Base-by-base conservation (phyloP, 1,140 invertebrate species). In the Monomorium pharaonis region DNA sequence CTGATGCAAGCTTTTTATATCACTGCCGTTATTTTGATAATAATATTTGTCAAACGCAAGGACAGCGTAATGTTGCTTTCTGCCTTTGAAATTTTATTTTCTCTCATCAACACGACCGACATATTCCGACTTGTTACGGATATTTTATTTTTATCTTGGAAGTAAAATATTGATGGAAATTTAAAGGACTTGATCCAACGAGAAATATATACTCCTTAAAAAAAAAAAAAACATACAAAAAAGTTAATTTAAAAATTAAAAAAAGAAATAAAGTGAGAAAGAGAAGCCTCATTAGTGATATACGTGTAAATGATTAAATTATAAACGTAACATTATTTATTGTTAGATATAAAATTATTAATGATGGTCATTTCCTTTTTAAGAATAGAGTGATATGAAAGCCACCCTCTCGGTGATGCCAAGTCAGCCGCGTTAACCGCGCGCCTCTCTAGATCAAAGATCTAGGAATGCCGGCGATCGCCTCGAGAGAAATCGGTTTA, bases 401-500 rank as follows among this genome's bases (percentile, higher is more conserved):
- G 77, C 33, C 21, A 62, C 37, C 56, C 42, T 78, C 33, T 21
- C 77, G 77, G 14, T 70, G 49, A 81, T 70, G 77, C 65, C 24
- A 69, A 56, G 51, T 72, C 78, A 72, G 76, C n/a, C 76, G 47
- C 62, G 77, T 33, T 63, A 80, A 80, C 44, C 76, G 76, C 60
- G 37, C 44, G 24, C 60, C 16, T 67, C 76, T 56, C 49, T 44
- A 72, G 51, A 81, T 70, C 49, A 37, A 44, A 21, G 51, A 83
- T 83, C 67, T 83, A 74, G 51, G 67, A 74, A 83, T 74, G 58
- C 42, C 37, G 47, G 24, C 67, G 67, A 58, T 74, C 67, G 65
- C 51, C 51, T 24, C 67, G 37, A 27, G 49, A 47, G 78, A 72
- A 83, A 83, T 83, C 67, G 67, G 84, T 87, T 87, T 91, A 91